phyloP scores from a whole-genome alignment of 2,888 invertebrate genomes.

The Euzetes globulus region DNA sequence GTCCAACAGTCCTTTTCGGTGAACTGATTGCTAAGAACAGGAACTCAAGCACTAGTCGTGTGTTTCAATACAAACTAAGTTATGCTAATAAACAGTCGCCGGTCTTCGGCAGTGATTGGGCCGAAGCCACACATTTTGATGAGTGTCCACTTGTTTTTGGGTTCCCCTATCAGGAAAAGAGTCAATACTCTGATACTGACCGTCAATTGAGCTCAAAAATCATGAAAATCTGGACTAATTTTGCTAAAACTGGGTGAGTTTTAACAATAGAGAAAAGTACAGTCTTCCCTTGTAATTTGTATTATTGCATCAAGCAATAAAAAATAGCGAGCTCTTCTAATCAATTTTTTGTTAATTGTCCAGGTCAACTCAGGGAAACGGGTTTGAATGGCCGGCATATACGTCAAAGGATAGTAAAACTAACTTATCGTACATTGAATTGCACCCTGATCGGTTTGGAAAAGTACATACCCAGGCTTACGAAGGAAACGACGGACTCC shows the following conservation, averaged over 20 bases:
- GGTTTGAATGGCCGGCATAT: background rate
- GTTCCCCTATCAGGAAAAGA: background rate
- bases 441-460: background rate
- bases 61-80: background rate
- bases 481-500: background rate
- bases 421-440: background rate
- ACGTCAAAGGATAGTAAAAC: background rate
- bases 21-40: background rate
- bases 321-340: too few relatives aligned
- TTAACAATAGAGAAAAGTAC: too few relatives aligned
- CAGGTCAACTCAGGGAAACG: too few relatives aligned
- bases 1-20: conserved; percentile 31
- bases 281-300: background rate
- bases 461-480: background rate
- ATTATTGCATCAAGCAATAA: background rate
- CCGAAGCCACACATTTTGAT: background rate
- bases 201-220: background rate
- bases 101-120: background rate
- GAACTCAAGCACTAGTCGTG: background rate
- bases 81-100: background rate
- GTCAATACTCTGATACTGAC: background rate
- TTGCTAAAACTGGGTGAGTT: conserved; percentile 32
- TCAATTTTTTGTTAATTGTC: too few relatives aligned
- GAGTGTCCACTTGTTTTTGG: conserved; percentile 20
- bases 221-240: conserved; percentile 27